These are phyloP conservation scores for Eupsilia transversa DNA, from an alignment of 2,888 invertebrate genomes.

Conservation along the genomic window DNA sequence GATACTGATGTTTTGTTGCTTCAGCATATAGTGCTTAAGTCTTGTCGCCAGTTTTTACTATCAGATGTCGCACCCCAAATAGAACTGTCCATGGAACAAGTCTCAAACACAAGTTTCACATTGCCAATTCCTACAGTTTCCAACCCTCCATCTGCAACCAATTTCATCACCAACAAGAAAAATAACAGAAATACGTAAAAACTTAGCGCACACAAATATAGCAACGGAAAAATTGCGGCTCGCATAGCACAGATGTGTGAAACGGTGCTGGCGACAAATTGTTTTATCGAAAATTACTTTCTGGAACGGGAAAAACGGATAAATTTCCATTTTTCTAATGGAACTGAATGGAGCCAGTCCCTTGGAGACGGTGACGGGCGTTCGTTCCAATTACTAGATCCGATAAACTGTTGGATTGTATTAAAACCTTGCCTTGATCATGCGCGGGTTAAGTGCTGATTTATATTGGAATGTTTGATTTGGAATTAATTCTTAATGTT, in stretches of 20 bases:
- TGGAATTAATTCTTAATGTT: too few relatives aligned
- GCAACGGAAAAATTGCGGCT: slow-evolving; percentile 75
- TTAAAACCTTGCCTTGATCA: slow-evolving; percentile 51
- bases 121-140: slow-evolving; percentile 22
- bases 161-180: slow-evolving; percentile 58
- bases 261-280: slow-evolving; percentile 87
- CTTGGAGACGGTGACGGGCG: slow-evolving; percentile 65
- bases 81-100: neutral
- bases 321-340: slow-evolving; percentile 88
- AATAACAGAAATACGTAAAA: slow-evolving; percentile 60
- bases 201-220: slow-evolving; percentile 64
- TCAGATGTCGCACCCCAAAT: neutral
- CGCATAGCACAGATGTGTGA: slow-evolving; percentile 85
- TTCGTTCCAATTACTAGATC: slow-evolving; percentile 71
- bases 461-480: neutral
- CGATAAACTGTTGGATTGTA: slow-evolving; percentile 63
- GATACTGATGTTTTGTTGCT: too few relatives aligned
- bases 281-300: slow-evolving; percentile 90
- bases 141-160: slow-evolving; percentile 32
- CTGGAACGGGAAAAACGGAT: slow-evolving; percentile 76
- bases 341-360: slow-evolving; percentile 74
- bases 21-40: too few relatives aligned
- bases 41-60: too few relatives aligned
- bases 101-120: slow-evolving; percentile 9
- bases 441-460: slow-evolving; percentile 22